phyloP scores from a whole-genome alignment of 2,888 invertebrate genomes.

The Phengaris alcon region DNA sequence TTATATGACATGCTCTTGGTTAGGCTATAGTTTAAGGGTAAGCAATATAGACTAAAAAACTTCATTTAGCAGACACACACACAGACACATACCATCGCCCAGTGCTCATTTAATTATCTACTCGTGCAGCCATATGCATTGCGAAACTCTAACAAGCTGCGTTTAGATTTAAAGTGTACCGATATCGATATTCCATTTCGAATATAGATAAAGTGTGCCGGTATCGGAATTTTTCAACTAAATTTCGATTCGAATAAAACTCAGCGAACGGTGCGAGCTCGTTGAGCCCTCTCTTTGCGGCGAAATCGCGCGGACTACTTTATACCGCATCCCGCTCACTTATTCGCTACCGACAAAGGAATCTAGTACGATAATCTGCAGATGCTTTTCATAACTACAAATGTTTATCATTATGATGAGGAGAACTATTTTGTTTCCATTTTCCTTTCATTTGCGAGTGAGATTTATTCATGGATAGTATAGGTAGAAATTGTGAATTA shows the following conservation, averaged over 20 bases:
- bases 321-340: conserved; percentile 67
- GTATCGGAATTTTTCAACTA: conserved; percentile 48
- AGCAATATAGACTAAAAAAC: too few relatives aligned
- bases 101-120: neutral
- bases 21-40: too few relatives aligned
- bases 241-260: conserved; percentile 74
- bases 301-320: conserved; percentile 71
- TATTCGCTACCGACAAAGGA: conserved; percentile 55
- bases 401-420: conserved; percentile 36
- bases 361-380: conserved; percentile 66
- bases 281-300: conserved; percentile 75
- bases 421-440: conserved; percentile 12
- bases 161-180: neutral
- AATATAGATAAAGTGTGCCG: conserved; percentile 26
- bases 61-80: too few relatives aligned
- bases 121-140: conserved; percentile 41
- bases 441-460: neutral
- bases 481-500: too few relatives aligned
- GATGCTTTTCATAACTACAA: conserved; percentile 41
- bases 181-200: conserved; percentile 20
- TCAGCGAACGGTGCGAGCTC: conserved; percentile 51
- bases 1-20: too few relatives aligned
- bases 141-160: neutral
- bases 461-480: too few relatives aligned
- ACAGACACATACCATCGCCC: too few relatives aligned